Percentiles rank a stretch among this genome's conserved stretches.
Conservation (phyloP, 2,113 vertebrate genomes). For the Percina caprodes region DNA sequence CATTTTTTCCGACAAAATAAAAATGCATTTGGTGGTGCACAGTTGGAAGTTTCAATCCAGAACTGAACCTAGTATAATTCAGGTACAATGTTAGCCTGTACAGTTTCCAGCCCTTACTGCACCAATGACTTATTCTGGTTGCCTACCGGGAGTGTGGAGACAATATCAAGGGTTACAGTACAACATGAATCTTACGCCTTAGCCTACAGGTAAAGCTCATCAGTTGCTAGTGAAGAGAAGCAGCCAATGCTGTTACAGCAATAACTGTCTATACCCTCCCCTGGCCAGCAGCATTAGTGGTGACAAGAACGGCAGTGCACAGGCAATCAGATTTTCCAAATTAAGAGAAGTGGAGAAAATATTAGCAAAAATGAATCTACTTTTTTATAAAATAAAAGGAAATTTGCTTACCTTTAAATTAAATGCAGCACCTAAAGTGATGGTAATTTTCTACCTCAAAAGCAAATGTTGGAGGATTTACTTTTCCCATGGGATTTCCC, state of each 20-base stretch:
- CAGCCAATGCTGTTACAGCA: background rate
- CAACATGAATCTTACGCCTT: background rate
- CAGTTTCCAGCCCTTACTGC: background rate
- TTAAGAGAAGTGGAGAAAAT: background rate
- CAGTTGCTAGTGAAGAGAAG: background rate
- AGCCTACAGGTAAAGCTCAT: background rate
- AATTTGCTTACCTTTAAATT: background rate
- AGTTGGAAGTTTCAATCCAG: background rate
- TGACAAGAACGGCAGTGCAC: background rate
- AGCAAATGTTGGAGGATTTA: background rate
- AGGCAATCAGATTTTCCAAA: background rate
- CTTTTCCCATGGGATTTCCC: too few relatives aligned
- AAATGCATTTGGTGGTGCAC: background rate
- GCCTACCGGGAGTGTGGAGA: background rate
- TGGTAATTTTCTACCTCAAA: background rate
- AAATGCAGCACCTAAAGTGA: background rate
- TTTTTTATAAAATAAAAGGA: too few relatives aligned
- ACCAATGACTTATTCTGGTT: background rate
- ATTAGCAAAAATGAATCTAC: background rate
- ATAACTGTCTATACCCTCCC: background rate
- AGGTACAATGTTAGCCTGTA: background rate
- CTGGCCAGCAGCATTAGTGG: background rate
- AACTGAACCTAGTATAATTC: background rate
- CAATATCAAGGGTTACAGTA: background rate
- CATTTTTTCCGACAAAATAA: background rate